phyloP scores from a whole-genome alignment of 2,797 vertebrate species.

The Acipenser oxyrinchus region DNA sequence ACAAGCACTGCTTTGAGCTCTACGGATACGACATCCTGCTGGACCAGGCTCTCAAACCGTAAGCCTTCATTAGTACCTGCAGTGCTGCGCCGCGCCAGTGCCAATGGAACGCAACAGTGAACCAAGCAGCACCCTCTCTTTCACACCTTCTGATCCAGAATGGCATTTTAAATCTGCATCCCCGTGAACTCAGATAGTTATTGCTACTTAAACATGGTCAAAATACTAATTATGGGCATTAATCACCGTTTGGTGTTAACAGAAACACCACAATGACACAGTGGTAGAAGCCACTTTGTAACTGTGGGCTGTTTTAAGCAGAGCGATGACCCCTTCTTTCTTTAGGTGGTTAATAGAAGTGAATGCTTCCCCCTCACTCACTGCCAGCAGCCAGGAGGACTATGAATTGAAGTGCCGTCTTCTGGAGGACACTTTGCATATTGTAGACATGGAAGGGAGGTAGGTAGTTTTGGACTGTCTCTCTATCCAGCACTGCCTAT shows the following conservation, averaged over 20 bases:
- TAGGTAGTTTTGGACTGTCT: constrained; percentile 13
- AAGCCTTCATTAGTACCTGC: constrained; percentile 26
- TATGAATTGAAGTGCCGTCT: constrained; percentile 71
- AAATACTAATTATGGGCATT: too few species aligned
- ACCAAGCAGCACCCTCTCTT: background rate
- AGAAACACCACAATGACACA: too few species aligned
- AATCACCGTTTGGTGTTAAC: too few species aligned
- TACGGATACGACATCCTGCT: constrained; percentile 76
- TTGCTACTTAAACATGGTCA: too few species aligned
- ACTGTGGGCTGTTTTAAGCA: too few species aligned
- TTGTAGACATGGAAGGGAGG: constrained; percentile 78
- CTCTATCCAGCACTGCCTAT: background rate
- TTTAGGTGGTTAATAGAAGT: constrained; percentile 78
- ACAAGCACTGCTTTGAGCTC: constrained; percentile 84
- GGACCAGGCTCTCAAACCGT: constrained; percentile 72
- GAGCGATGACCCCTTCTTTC: constrained; percentile 5
- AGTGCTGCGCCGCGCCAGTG: too few species aligned
- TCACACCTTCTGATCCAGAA: background rate
- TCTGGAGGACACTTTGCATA: constrained; percentile 69
- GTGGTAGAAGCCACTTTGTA: too few species aligned
- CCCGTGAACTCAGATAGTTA: too few species aligned
- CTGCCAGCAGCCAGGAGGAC: constrained; percentile 74
- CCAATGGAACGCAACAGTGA: too few species aligned
- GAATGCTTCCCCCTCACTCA: constrained; percentile 72
- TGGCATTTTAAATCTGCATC: too few species aligned